Conservation (phyloP, 2,797 vertebrate species). For the Myioborus melanocephalus region DNA sequence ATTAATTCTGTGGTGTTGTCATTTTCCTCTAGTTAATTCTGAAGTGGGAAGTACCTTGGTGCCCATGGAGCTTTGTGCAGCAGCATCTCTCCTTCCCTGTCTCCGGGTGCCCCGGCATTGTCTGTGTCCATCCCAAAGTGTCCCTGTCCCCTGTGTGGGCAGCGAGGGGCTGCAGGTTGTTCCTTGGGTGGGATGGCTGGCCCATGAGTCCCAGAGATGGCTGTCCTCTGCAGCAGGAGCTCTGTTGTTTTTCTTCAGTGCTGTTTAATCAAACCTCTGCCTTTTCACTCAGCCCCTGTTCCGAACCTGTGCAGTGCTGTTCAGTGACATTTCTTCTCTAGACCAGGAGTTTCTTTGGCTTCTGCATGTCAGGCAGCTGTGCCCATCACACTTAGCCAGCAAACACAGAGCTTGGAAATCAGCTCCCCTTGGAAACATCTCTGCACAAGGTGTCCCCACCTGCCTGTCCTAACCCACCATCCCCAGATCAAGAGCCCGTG, state of each 20-base stretch:
- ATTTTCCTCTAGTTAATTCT: not conserved
- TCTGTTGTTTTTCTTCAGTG: not conserved
- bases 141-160: accelerated
- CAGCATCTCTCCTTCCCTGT: not conserved
- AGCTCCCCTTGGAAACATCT: not conserved
- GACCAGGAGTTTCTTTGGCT: not conserved
- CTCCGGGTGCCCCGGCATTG: accelerated
- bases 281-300: not conserved
- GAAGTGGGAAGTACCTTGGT: not conserved
- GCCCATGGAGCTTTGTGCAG: not conserved
- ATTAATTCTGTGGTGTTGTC: not conserved
- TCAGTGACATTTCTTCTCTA: not conserved
- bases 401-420: not conserved
- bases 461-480: not conserved
- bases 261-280: not conserved
- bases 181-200: not conserved
- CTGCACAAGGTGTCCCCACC: not conserved
- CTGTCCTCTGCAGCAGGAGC: not conserved
- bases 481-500: not conserved
- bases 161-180: not conserved
- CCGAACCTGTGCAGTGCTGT: not conserved
- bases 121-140: accelerated
- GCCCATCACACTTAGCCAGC: not conserved
- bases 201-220: accelerated
- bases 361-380: not conserved